Base-by-base conservation (phyloP, 1,140 invertebrate genomes). In the Drosophila albomicans region DNA sequence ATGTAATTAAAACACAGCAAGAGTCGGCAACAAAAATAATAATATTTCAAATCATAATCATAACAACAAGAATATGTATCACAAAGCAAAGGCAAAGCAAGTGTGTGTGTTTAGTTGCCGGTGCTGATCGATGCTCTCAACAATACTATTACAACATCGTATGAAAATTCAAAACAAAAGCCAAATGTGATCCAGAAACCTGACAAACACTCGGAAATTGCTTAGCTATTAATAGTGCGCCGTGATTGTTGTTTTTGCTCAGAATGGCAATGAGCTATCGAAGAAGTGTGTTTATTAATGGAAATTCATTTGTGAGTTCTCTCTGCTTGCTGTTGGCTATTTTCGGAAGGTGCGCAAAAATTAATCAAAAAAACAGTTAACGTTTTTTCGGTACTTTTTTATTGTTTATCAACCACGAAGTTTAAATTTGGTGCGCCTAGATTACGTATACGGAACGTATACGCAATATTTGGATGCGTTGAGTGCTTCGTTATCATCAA, bases 51-150 rank as follows among this genome's bases (percentile, higher is more conserved):
- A 57, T 25, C 41, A 66, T 63, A 52, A 72, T 61, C 77, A 62
- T 58, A 78, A 71, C 54, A 30, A 71, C 35, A 56, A 45, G 35
- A 82, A 68, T 52, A 82, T 82, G 69, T 69, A 57, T 63, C 63
- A 45, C 46, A 49, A 3, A 56, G 56, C 20, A 41, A 64, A 66
- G 61, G 35, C 62, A 74, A 67, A 49, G 7, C 48, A 46, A 72
- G 43, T 49, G 54, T 68, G 13, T 28, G 11, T 49, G n/a, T 25
- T 25, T 51, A 20, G 48, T 30, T 30, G 49, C 38, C 67, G 67
- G 59, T 46, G 28, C 13, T 51, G 28, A 63, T 13, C 20, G 20
- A 25, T 25, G 38, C n/a, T 28, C 28, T n/a, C 35, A 13, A 52
- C 20, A 25, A 25, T 25, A 25, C 20, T 25, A 35, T 41, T 63